Evolutionary conservation across 2,797 vertebrate species (phyloP).

Genomic region (Mus caroli): DNA sequence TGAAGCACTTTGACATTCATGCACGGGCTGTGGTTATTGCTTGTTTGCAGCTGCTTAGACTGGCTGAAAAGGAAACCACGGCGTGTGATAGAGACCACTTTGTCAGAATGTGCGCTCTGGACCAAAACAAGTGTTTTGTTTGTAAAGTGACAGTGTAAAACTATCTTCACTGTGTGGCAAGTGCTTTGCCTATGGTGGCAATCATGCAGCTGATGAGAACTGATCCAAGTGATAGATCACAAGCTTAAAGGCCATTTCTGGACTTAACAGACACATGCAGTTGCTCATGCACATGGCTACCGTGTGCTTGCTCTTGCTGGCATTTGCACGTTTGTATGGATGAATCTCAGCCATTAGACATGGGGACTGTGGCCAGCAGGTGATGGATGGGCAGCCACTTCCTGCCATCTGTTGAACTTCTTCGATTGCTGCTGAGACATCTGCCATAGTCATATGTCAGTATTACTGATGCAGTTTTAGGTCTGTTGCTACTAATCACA

Average conservation of each 20-base stretch:
- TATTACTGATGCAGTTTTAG: not conserved
- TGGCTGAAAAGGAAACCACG: not conserved
- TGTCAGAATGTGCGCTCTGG: not conserved
- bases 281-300: not conserved
- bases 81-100: not conserved
- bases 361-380: not conserved
- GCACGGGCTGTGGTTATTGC: not conserved
- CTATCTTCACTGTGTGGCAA: not conserved
- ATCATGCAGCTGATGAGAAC: not conserved
- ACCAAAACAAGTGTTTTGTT: not conserved
- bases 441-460: not conserved
- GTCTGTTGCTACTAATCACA: not conserved
- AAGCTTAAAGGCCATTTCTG: not conserved
- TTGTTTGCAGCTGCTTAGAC: not conserved
- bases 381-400: not conserved
- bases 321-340: accelerated
- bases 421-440: not conserved
- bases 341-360: not conserved
- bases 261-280: too few species aligned
- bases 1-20: conserved; percentile 10
- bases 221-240: not conserved
- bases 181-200: not conserved
- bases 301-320: not conserved
- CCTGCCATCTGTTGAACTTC: not conserved
- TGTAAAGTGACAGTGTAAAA: not conserved